These are phyloP conservation scores for Acrobasis repandana DNA, from an alignment of 2,888 invertebrate species.

Conservation along the genomic window DNA sequence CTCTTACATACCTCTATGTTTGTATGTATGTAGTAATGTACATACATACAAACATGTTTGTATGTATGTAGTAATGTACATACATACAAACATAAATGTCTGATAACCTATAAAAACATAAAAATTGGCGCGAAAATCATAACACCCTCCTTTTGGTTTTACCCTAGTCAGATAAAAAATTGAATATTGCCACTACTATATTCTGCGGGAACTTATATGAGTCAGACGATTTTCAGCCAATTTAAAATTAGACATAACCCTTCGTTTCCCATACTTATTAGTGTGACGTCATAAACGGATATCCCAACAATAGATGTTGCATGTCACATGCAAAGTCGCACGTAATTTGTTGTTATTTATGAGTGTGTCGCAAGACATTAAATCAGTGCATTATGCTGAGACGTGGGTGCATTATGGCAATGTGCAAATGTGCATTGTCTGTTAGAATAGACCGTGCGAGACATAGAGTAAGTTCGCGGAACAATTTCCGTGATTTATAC, in stretches of 20 bases:
- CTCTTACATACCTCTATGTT: too few relatives aligned
- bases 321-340: constrained; percentile 67
- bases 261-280: neutral
- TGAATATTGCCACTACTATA: too few relatives aligned
- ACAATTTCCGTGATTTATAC: constrained; percentile 7
- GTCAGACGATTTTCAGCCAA: too few relatives aligned
- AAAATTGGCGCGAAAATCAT: too few relatives aligned
- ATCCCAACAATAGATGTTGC: constrained; percentile 5
- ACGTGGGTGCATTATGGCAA: constrained; percentile 76
- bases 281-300: constrained; percentile 10
- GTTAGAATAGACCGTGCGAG: constrained; percentile 27
- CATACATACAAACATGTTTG: too few relatives aligned
- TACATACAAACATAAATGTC: too few relatives aligned
- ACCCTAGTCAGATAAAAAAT: too few relatives aligned
- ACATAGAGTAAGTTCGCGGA: neutral
- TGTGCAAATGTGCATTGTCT: constrained; percentile 63
- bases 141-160: too few relatives aligned
- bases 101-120: too few relatives aligned
- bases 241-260: neutral
- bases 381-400: constrained; percentile 75
- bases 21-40: too few relatives aligned
- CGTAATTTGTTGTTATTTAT: constrained; percentile 79
- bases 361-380: constrained; percentile 70
- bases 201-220: too few relatives aligned
- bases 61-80: too few relatives aligned